phyloP scores from a whole-genome alignment of 2,888 invertebrate genomes.

The Thumatha senex region DNA sequence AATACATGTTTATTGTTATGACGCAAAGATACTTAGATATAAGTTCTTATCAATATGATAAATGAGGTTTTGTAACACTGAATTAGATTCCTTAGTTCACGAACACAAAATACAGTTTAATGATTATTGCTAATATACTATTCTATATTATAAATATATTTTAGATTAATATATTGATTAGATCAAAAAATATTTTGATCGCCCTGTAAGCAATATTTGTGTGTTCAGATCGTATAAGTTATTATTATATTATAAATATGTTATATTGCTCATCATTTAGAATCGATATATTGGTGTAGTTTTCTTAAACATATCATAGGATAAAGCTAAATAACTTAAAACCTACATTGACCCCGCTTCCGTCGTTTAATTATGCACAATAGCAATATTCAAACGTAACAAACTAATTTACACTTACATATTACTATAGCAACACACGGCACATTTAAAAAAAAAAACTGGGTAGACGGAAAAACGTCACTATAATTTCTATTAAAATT shows the following conservation, averaged over 20 bases:
- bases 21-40: constrained; percentile 32
- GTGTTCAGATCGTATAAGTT: constrained; percentile 59
- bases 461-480: constrained; percentile 57
- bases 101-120: constrained; percentile 58
- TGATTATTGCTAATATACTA: constrained; percentile 55
- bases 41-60: constrained; percentile 43
- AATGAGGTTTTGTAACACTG: constrained; percentile 47
- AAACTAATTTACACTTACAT: constrained; percentile 12
- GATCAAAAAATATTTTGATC: constrained; percentile 58
- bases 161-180: constrained; percentile 47
- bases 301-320: constrained; percentile 42
- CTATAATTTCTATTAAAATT: constrained; percentile 53
- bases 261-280: constrained; percentile 58
- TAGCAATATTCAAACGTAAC: constrained; percentile 31
- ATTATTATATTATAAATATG: constrained; percentile 41
- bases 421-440: constrained; percentile 56
- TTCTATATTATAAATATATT: constrained; percentile 45
- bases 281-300: constrained; percentile 35
- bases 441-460: constrained; percentile 40
- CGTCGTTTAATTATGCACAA: constrained; percentile 39
- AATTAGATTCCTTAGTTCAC: constrained; percentile 54
- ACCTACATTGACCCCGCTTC: constrained; percentile 49
- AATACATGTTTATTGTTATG: constrained; percentile 31
- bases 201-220: constrained; percentile 58
- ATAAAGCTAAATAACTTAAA: constrained; percentile 58